A percentile compares a stretch with the other conserved stretches of the same genome.
Evolutionary conservation across 35 echinoderm and acorn worm species (phyloP).

Genomic region (Hemicentrotus pulcherrimus): DNA sequence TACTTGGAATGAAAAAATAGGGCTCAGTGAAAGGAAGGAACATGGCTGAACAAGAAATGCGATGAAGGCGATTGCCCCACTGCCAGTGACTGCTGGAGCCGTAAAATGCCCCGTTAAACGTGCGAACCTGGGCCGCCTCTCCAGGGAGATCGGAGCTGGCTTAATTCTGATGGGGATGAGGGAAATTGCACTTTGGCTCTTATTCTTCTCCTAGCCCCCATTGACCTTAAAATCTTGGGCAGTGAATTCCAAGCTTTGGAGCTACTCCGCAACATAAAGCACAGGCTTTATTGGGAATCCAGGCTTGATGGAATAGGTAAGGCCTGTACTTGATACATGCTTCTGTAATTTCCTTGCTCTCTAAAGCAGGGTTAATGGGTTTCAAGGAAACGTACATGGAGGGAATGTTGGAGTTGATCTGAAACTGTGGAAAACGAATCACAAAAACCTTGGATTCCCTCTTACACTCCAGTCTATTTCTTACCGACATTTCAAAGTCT

Average conservation of each 20-base stretch:
- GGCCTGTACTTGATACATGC: slow-evolving; percentile 22
- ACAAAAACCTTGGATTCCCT: neutral
- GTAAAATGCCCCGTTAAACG: slow-evolving; percentile 12
- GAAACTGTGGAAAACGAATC: neutral
- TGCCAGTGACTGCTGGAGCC: neutral
- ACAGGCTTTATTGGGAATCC: neutral
- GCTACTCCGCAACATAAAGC: slow-evolving; percentile 28
- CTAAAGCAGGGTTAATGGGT: slow-evolving; percentile 44
- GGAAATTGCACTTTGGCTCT: slow-evolving; percentile 54
- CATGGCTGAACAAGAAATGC: slow-evolving; percentile 9
- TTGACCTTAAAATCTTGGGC: slow-evolving; percentile 20
- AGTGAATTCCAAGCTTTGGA: slow-evolving; percentile 33
- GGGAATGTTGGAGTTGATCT: neutral
- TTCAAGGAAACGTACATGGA: slow-evolving; percentile 32
- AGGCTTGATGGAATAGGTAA: slow-evolving; percentile 1
- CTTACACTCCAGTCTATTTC: neutral
- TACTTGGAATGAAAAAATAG: neutral
- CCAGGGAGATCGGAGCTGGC: slow-evolving; percentile 23
- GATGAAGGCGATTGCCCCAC: slow-evolving; percentile 6
- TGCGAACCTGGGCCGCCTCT: slow-evolving; percentile 38
- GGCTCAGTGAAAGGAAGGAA: neutral
- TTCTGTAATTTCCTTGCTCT: slow-evolving; percentile 34
- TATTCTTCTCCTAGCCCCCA: slow-evolving; percentile 35
- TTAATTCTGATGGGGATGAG: slow-evolving; percentile 48
- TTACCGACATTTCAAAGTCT: neutral